Evolutionary conservation across 35 echinoderm and acorn worm genomes (phyloP), one percentile per base, ranked within the genome.

Genomic region (Ophioderma brevispina): DNA sequence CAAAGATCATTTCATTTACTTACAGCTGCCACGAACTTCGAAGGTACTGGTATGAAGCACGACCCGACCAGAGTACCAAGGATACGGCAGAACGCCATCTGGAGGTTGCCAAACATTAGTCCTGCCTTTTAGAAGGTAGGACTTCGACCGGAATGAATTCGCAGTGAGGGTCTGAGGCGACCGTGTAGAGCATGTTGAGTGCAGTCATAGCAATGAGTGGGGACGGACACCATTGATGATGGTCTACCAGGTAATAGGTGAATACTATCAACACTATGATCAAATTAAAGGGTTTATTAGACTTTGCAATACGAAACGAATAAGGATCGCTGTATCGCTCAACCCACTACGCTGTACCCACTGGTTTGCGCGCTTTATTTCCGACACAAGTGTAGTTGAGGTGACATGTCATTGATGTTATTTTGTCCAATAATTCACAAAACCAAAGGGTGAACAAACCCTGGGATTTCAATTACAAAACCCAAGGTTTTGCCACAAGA

Each of bases 131-230:
- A 85, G 63, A 11, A 85, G 14, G 30, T 55, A 36, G 13, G 21
- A 64, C 55, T 85, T 85, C 17, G 52, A 49, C 23, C 35, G 43
- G 33, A 85, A 15, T 49, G 18, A 35, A 37, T 64, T 64, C 17
- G 63, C 70, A 32, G 52, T 59, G 33, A 85, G 28, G 31, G 52
- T 59, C 8, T 55, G 31, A 28, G 49, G 35, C 1, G 83, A 63
- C 43, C 15, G 31, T 59, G 55, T 52, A 64, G 11, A 85, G 14
- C 46, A 63, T 64, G 50, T 85, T 85, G 43, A 85, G 52, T 36
- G 49, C 55, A 3, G 83, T 85, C 43, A 63, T 40, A 33, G 83
- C 83, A 32, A 59, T 85, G 32, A 85, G 19, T 11, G 83, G 63
- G 1, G 83, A 85, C n/a, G 21, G 63, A 25, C 17, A 85, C 83